Conservation (phyloP, 2,888 invertebrate species). For the Noctua pronuba region DNA sequence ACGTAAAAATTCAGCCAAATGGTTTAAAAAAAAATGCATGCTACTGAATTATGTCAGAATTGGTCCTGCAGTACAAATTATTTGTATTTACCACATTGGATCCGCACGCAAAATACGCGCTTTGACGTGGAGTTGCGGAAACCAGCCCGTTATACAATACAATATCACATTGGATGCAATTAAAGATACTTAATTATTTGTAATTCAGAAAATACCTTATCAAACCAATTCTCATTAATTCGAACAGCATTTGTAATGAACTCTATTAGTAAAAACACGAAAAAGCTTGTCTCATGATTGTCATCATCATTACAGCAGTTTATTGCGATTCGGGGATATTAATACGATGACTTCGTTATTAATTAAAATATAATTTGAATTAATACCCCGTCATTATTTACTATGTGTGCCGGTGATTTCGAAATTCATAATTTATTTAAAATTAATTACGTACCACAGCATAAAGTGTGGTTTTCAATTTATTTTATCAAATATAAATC, state of each 20-base stretch:
- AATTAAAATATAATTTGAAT: conserved; percentile 8
- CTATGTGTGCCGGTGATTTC: background rate
- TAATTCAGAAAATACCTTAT: background rate
- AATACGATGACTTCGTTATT: background rate
- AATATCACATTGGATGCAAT: no score
- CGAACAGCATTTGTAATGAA: background rate
- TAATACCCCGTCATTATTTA: background rate
- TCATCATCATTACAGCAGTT: background rate
- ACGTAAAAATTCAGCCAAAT: background rate
- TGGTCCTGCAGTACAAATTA: background rate
- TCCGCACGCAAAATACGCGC: no score
- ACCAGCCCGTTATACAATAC: no score
- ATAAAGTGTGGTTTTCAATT: background rate
- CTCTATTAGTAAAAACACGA: background rate
- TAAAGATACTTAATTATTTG: no score
- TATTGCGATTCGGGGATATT: no score
- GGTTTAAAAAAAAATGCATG: background rate
- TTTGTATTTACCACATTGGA: background rate
- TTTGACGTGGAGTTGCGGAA: no score
- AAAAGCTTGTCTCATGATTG: background rate
- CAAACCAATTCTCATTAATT: background rate
- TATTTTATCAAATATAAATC: background rate
- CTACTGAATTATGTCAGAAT: background rate
- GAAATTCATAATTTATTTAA: background rate
- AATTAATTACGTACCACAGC: background rate